Evolutionary conservation across 2,888 invertebrate species (phyloP).

Genomic region (Ennomos fuscantarius): DNA sequence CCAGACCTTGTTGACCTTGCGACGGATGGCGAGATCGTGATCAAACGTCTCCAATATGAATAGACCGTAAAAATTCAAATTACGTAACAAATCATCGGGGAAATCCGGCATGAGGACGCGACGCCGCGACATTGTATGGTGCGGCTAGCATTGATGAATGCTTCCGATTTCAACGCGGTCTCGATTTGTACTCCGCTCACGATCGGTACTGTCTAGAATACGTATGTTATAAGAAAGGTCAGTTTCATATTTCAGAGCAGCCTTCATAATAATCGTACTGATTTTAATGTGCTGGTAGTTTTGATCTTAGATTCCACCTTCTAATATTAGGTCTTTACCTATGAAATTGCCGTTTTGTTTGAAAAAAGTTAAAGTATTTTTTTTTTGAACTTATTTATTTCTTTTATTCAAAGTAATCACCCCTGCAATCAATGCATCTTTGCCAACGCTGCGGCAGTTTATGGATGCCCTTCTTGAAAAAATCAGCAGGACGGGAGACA

Average conservation of each 20-base stretch:
- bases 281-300: too few species aligned
- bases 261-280: too few species aligned
- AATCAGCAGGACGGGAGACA: too few species aligned
- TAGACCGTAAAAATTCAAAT: slow-evolving; percentile 50
- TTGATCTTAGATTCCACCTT: too few species aligned
- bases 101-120: slow-evolving; percentile 57
- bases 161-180: slow-evolving; percentile 57
- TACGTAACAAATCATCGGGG: slow-evolving; percentile 53
- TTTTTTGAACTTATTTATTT: too few species aligned
- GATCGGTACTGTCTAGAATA: slow-evolving; percentile 47
- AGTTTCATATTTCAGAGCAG: slow-evolving; percentile 40
- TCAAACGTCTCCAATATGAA: slow-evolving; percentile 46
- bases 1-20: slow-evolving; percentile 57
- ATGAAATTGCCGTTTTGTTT: too few species aligned
- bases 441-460: too few species aligned
- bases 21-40: slow-evolving; percentile 49
- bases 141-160: slow-evolving; percentile 40
- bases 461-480: too few species aligned
- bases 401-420: too few species aligned
- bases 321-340: too few species aligned
- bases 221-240: slow-evolving; percentile 54
- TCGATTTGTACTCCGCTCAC: slow-evolving; percentile 31
- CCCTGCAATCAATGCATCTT: too few species aligned
- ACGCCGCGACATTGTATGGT: slow-evolving; percentile 26
- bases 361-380: too few species aligned